phyloP scores from a whole-genome alignment of 2,797 vertebrate genomes.

The Oophaga sylvatica region DNA sequence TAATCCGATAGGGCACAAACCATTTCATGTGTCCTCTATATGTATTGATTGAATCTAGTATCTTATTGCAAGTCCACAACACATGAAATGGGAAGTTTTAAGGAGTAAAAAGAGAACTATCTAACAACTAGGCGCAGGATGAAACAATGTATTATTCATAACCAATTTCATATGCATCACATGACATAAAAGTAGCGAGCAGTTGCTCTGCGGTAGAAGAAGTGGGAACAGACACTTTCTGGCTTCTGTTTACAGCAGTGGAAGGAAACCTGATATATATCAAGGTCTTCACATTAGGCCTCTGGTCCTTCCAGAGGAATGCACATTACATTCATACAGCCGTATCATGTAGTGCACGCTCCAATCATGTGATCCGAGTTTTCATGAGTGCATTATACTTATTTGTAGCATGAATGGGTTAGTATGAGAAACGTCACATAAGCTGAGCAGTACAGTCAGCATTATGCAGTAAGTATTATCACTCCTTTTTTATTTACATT shows the following conservation, averaged over 20 bases:
- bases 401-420: neutral
- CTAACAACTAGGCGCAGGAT: neutral
- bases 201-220: neutral
- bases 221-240: constrained; percentile 9
- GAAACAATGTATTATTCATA: neutral
- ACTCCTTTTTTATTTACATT: too few relatives aligned
- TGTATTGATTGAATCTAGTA: too few relatives aligned
- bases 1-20: too few relatives aligned
- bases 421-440: neutral
- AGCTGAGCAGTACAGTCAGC: neutral
- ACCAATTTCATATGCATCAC: neutral
- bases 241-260: constrained; percentile 9
- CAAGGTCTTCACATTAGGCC: neutral
- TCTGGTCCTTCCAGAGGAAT: neutral
- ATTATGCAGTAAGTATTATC: neutral
- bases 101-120: too few relatives aligned
- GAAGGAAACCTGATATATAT: neutral
- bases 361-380: neutral
- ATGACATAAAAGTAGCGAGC: neutral
- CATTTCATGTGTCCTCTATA: too few relatives aligned
- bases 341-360: neutral
- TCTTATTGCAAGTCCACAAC: too few relatives aligned
- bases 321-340: neutral
- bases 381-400: neutral
- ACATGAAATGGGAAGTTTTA: too few relatives aligned